Evolutionary conservation across 2,888 invertebrate genomes (phyloP).

Genomic region (Caenorhabditis doughertyi): DNA sequence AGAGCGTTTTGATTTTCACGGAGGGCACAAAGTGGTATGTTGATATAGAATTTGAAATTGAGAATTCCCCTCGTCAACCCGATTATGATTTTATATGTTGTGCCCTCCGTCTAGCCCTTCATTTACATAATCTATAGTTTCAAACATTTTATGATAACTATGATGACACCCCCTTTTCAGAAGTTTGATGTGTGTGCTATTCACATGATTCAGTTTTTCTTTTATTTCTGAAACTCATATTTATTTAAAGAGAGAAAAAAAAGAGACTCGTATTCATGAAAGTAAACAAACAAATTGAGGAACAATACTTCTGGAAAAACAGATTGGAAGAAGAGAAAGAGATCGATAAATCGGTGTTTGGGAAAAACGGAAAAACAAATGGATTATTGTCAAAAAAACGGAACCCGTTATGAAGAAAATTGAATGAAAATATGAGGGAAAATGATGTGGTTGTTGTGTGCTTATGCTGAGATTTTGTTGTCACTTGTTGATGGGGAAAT

Average conservation of each 20-base stretch:
- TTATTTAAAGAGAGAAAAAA: constrained; percentile 9
- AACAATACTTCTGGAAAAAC: constrained; percentile 33
- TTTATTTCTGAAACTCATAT: constrained; percentile 7
- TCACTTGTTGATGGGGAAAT: constrained; percentile 68
- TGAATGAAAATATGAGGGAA: not conserved
- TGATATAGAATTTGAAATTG: not conserved
- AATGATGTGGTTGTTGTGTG: constrained; percentile 3
- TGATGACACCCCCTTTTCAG: constrained; percentile 18
- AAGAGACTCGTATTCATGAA: constrained; percentile 51
- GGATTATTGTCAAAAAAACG: constrained; percentile 37
- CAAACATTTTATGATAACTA: not conserved
- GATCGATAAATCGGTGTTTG: constrained; percentile 30
- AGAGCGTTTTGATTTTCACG: not conserved
- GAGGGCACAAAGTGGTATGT: constrained; percentile 38
- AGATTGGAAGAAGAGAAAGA: constrained; percentile 5
- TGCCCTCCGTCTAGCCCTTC: not conserved
- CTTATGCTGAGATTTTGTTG: constrained; percentile 65
- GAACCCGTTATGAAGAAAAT: constrained; percentile 46
- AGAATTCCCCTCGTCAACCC: constrained; percentile 25
- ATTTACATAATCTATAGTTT: constrained; percentile 49
- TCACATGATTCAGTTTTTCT: constrained; percentile 40
- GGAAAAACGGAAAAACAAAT: constrained; percentile 49
- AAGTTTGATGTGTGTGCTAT: constrained; percentile 34
- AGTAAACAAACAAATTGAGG: constrained; percentile 15
- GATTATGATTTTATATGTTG: constrained; percentile 41